Percentiles rank a stretch among this genome's conserved stretches.
These are phyloP conservation scores for Tinea trinotella DNA, from an alignment of 2,888 invertebrate species.

Conservation along the genomic window DNA sequence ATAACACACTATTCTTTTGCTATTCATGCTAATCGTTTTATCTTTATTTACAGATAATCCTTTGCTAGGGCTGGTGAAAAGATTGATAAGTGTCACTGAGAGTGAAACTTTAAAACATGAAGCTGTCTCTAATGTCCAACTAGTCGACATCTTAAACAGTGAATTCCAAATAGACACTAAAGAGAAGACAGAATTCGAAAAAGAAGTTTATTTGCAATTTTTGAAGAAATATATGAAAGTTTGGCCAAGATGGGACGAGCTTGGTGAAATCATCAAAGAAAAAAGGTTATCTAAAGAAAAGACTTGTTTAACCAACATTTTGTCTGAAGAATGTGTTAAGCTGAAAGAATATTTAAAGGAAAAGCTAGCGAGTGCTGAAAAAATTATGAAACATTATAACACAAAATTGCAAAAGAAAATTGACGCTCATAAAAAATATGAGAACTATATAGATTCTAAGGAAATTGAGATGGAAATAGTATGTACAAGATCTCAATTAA, in stretches of 20 bases:
- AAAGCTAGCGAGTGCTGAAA: constrained; percentile 34
- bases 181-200: constrained; percentile 37
- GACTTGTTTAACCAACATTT: constrained; percentile 24
- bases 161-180: constrained; percentile 40
- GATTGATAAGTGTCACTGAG: neutral
- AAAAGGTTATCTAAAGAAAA: constrained; percentile 23
- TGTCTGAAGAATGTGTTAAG: constrained; percentile 37
- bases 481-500: constrained; percentile 36
- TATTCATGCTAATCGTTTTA: no score
- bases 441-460: no score
- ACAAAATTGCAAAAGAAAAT: constrained; percentile 21
- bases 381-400: constrained; percentile 24
- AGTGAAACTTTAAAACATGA: constrained; percentile 38
- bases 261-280: constrained; percentile 32
- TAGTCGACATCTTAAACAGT: constrained; percentile 40
- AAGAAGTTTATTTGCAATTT: constrained; percentile 46
- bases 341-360: constrained; percentile 38
- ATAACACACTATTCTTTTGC: no score
- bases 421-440: no score
- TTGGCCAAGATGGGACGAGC: constrained; percentile 55
- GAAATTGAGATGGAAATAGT: constrained; percentile 37
- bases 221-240: constrained; percentile 51
- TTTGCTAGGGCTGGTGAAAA: neutral
- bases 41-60: neutral
- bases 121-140: constrained; percentile 46